Evolutionary conservation across 2,888 invertebrate species (phyloP).

Genomic region (Aphodius sticticus): DNA sequence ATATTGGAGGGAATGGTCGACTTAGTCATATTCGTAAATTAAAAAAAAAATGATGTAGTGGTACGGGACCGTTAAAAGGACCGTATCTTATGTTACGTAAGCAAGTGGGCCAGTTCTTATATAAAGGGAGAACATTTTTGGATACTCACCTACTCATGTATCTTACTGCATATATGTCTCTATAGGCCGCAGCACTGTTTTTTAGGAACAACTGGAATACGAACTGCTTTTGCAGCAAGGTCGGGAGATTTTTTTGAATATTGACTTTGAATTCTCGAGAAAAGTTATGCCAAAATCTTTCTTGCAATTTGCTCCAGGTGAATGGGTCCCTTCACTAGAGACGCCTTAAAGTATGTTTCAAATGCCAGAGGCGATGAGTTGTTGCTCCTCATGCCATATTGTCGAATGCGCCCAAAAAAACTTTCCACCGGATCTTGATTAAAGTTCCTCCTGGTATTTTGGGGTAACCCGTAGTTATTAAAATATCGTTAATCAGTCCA

Average conservation of each 20-base stretch:
- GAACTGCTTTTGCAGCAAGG: too few species aligned
- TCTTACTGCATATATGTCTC: too few species aligned
- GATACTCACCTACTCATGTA: too few species aligned
- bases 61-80: not conserved
- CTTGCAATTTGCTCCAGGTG: not conserved
- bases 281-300: not conserved
- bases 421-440: slow-evolving; percentile 15
- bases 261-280: not conserved
- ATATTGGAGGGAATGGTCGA: too few species aligned
- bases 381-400: slow-evolving; percentile 5
- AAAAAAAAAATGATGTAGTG: not conserved
- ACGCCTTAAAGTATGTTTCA: too few species aligned
- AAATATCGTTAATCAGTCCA: not conserved
- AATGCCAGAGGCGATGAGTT: not conserved
- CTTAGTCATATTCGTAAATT: not conserved
- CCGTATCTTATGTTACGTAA: not conserved
- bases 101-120: not conserved
- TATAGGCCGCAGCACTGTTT: too few species aligned
- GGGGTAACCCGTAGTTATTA: not conserved
- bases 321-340: too few species aligned
- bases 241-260: not conserved
- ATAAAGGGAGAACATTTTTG: too few species aligned
- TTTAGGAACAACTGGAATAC: too few species aligned
- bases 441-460: not conserved
- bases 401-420: slow-evolving; percentile 13